Evolutionary conservation across 1,140 invertebrate genomes (phyloP), one percentile per base, ranked within the genome.

Genomic region (Pissodes strobi): DNA sequence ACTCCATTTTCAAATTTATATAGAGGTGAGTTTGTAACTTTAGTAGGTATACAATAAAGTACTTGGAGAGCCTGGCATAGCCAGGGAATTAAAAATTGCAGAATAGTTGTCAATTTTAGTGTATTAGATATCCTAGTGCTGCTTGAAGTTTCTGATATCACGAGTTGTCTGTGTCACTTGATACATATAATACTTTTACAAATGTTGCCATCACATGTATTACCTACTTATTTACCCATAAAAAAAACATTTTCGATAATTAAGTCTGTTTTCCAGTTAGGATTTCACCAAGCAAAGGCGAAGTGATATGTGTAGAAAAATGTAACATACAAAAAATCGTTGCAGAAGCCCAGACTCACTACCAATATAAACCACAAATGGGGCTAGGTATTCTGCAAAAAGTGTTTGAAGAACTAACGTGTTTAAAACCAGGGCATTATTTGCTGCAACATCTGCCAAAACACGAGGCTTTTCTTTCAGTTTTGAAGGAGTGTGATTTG

Each of bases 231-330:
- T n/a, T n/a, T n/a, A n/a, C n/a, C n/a, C n/a, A n/a, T n/a, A n/a
- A n/a, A n/a, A n/a, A n/a, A n/a, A n/a, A n/a, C n/a, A n/a, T n/a
- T n/a, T n/a, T n/a, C n/a, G n/a, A n/a, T n/a, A n/a, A n/a, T n/a
- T n/a, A n/a, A n/a, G n/a, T n/a, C n/a, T n/a, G n/a, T n/a, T 68
- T 73, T 74, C 39, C 55, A 83, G 81, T 78, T 12, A 67, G 81
- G 61, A 75, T 80, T 48, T 45, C 69, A 39, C 64, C 68, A 13
- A 30, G 60, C 12, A 75, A 65, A 12, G 53, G 64, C 2, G 79
- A 82, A 71, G 43, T 81, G 34, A 73, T 82, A 12, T 74, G 77
- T 60, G 57, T 79, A 45, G 81, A 83, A 67, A 74, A 74, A 58
- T 74, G 74, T 30, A 73, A 73, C n/a, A 48, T 74, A 41, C 69